phyloP scores from a whole-genome alignment of 2,888 invertebrate genomes.

The Calameuta filiformis region DNA sequence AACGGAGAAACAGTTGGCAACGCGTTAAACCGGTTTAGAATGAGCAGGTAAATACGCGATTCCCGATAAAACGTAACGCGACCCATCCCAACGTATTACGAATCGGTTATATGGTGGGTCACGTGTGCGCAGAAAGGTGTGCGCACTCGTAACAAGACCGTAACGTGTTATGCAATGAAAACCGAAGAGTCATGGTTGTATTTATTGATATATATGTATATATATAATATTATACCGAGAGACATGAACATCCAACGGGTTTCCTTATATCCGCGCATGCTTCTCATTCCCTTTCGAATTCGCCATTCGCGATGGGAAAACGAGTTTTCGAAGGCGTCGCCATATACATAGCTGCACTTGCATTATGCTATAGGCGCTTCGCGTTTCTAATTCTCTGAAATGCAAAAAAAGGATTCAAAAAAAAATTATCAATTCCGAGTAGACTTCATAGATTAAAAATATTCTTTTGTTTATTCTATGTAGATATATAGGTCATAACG shows the following conservation, averaged over 20 bases:
- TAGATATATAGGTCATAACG: background rate
- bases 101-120: background rate
- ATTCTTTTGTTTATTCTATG: background rate
- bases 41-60: background rate
- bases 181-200: background rate
- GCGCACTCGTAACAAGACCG: background rate
- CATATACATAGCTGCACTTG: background rate
- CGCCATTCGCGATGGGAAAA: background rate
- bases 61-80: background rate
- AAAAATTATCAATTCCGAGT: too few relatives aligned
- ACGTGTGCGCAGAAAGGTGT: background rate
- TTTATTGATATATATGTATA: background rate
- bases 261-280: background rate
- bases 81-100: background rate
- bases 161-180: background rate
- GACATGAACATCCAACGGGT: background rate
- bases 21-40: background rate
- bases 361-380: background rate
- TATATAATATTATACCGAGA: background rate
- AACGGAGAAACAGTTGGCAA: background rate
- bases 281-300: background rate
- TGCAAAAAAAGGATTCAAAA: background rate
- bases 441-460: too few relatives aligned
- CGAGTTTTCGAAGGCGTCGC: background rate
- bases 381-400: background rate